phyloP scores from a whole-genome alignment of 2,888 invertebrate species.

The Cynaeus angustus region DNA sequence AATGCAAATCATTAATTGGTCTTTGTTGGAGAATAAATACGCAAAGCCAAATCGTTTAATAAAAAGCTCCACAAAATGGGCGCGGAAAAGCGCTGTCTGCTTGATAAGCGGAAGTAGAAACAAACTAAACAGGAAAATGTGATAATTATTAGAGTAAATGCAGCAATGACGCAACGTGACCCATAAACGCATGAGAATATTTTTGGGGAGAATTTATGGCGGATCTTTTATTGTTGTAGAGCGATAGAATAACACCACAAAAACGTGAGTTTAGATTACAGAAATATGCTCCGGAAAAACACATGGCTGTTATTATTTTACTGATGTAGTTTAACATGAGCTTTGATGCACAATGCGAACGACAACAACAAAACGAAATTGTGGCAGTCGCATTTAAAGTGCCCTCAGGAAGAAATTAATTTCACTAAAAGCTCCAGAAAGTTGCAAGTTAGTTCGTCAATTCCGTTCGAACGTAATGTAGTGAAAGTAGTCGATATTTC shows the following conservation, averaged over 20 bases:
- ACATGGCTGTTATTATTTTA: slow-evolving; percentile 35
- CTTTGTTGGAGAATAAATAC: slow-evolving; percentile 22
- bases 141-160: slow-evolving; percentile 19
- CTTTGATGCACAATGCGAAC: no score
- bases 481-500: slow-evolving; percentile 43
- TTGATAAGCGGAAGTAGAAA: slow-evolving; percentile 34
- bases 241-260: slow-evolving; percentile 27
- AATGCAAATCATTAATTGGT: slow-evolving; percentile 43
- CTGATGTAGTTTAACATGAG: no score
- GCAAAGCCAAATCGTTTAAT: slow-evolving; percentile 9
- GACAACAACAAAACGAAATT: no score
- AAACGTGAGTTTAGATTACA: slow-evolving; percentile 12
- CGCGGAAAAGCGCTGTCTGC: neutral
- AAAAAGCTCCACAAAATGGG: neutral
- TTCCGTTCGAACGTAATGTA: slow-evolving; percentile 30
- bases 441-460: slow-evolving; percentile 38
- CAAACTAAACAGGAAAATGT: slow-evolving; percentile 40
- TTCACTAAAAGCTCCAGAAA: slow-evolving; percentile 41
- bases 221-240: slow-evolving; percentile 32
- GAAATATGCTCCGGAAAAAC: slow-evolving; percentile 13
- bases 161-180: slow-evolving; percentile 25
- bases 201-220: slow-evolving; percentile 23
- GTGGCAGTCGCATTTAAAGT: neutral
- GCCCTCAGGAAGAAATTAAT: slow-evolving; percentile 36
- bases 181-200: slow-evolving; percentile 32